phyloP scores from a whole-genome alignment of 2,888 invertebrate species.

The Cataglyphis rosenhaueri region DNA sequence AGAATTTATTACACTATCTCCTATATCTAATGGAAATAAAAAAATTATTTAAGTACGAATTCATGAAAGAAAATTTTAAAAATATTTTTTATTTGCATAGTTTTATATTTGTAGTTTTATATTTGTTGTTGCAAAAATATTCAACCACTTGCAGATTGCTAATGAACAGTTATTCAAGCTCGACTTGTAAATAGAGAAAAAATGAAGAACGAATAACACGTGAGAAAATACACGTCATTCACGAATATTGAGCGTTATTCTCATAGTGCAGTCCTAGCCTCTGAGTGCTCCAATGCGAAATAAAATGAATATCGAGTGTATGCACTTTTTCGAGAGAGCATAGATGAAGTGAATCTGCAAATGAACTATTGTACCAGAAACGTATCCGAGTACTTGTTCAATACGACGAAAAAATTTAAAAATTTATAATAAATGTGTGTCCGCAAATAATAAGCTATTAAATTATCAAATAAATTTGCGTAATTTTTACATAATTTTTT shows the following conservation, averaged over 20 bases:
- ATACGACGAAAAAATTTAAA: neutral
- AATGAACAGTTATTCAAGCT: constrained; percentile 42
- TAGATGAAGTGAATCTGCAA: constrained; percentile 22
- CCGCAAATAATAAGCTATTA: neutral
- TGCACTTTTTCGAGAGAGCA: neutral
- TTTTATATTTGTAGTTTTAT: neutral
- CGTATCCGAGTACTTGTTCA: constrained; percentile 31
- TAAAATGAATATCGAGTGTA: constrained; percentile 45
- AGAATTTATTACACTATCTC: neutral
- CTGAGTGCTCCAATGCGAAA: constrained; percentile 19
- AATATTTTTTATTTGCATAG: constrained; percentile 1
- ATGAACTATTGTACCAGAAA: constrained; percentile 50
- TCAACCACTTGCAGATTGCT: constrained; percentile 8
- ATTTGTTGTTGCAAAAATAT: constrained; percentile 11
- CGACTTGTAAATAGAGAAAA: neutral
- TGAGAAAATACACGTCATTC: constrained; percentile 37
- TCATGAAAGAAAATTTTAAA: neutral
- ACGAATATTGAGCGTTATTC: constrained; percentile 41
- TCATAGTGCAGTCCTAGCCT: constrained; percentile 12
- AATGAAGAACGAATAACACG: constrained; percentile 13
- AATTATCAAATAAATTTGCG: neutral
- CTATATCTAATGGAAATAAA: neutral
- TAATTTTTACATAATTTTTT: neutral
- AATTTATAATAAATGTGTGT: neutral
- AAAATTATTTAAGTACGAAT: neutral